These are phyloP conservation scores for Neoniphon sammara DNA, from an alignment of 2,797 vertebrate species.

Conservation along the genomic window DNA sequence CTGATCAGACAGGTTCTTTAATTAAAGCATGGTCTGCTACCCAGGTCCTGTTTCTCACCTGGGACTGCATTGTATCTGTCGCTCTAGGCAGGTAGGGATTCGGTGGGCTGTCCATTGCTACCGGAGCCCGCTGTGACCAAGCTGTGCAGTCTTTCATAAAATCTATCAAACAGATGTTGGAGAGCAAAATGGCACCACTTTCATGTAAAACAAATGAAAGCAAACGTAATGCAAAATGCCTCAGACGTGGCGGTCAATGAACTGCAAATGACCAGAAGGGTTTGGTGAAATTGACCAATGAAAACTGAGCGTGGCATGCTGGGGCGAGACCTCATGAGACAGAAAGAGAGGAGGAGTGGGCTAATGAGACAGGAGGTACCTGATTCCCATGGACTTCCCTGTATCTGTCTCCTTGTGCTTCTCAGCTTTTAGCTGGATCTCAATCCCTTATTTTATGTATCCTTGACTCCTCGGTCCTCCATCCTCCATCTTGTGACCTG, in stretches of 20 bases:
- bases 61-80: slow-evolving; percentile 4
- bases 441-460: too few relatives aligned
- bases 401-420: slow-evolving; percentile 9
- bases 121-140: slow-evolving; percentile 20
- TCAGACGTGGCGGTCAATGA: slow-evolving; percentile 7
- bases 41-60: slow-evolving; percentile 21
- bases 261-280: not conserved
- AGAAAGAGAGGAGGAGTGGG: slow-evolving; percentile 14
- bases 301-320: not conserved
- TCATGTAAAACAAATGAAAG: slow-evolving; percentile 41
- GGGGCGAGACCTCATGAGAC: slow-evolving; percentile 16
- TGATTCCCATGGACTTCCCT: slow-evolving; percentile 11
- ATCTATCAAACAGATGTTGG: slow-evolving; percentile 26
- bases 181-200: slow-evolving; percentile 25
- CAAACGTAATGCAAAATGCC: slow-evolving; percentile 37
- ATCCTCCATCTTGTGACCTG: too few relatives aligned
- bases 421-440: not conserved
- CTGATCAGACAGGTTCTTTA: slow-evolving; percentile 44
- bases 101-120: slow-evolving; percentile 26
- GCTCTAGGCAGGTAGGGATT: slow-evolving; percentile 26
- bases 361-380: slow-evolving; percentile 39
- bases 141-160: slow-evolving; percentile 39
- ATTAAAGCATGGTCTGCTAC: slow-evolving; percentile 32
- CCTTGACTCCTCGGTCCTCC: too few relatives aligned
- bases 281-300: slow-evolving; percentile 4